These are phyloP conservation scores for Ganaspis brasiliensis DNA, from an alignment of 2,888 invertebrate genomes.

Conservation along the genomic window DNA sequence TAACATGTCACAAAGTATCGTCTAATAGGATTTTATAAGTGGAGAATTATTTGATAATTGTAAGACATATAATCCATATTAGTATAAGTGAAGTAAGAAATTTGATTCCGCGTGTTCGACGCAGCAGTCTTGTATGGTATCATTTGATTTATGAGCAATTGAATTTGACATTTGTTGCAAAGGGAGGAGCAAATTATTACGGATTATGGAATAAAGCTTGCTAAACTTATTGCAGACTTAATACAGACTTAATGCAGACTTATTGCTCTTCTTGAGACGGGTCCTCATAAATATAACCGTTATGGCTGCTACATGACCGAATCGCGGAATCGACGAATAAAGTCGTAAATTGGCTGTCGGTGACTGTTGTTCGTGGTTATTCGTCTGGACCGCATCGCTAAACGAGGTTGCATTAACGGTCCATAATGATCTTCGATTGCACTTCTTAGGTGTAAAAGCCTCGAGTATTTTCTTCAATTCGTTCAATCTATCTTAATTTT, in stretches of 20 bases:
- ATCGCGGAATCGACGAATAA: conserved; percentile 54
- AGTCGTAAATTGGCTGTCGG: conserved; percentile 59
- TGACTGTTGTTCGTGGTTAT: conserved; percentile 59
- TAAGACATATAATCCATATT: conserved; percentile 4
- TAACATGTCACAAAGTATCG: not conserved
- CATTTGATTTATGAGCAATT: conserved; percentile 18
- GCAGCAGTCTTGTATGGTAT: conserved; percentile 5
- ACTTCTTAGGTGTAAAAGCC: conserved; percentile 23
- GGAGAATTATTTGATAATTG: conserved; percentile 27
- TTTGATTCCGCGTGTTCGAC: conserved; percentile 35
- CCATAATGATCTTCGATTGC: conserved; percentile 42
- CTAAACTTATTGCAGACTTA: not conserved
- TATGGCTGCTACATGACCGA: conserved; percentile 53
- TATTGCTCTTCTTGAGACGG: conserved; percentile 11
- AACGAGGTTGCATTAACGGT: conserved; percentile 62
- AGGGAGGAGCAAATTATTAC: conserved; percentile 19
- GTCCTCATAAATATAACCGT: conserved; percentile 51
- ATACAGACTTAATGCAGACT: conserved; percentile 10
- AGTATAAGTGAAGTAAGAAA: conserved; percentile 9
- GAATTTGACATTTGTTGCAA: conserved; percentile 1
- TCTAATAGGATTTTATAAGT: not conserved
- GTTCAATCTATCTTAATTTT: not conserved
- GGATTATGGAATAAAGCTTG: not conserved
- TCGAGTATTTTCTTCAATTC: conserved; percentile 17
- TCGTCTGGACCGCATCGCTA: conserved; percentile 42